phyloP scores from a whole-genome alignment of 2,888 invertebrate species.

The Poecilobothrus nobilitatus region DNA sequence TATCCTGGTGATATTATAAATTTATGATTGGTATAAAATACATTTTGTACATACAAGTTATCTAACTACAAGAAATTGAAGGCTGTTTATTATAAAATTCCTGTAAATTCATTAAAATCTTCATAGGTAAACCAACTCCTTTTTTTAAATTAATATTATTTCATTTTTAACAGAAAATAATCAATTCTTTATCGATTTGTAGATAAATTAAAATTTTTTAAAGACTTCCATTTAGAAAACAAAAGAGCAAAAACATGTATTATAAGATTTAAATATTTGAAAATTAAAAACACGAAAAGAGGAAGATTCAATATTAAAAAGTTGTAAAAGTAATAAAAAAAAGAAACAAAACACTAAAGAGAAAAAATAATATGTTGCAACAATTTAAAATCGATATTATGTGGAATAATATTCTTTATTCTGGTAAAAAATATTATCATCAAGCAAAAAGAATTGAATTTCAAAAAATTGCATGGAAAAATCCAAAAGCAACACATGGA shows the following conservation, averaged over 20 bases:
- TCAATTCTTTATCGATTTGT: neutral
- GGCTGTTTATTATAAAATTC: neutral
- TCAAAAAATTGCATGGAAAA: slow-evolving; percentile 64
- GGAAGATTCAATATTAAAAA: neutral
- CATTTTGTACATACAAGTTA: no score
- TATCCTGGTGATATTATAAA: neutral
- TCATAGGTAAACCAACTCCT: neutral
- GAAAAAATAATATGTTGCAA: slow-evolving; percentile 28
- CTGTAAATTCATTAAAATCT: neutral
- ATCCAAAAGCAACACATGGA: slow-evolving; percentile 61
- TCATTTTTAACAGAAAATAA: neutral
- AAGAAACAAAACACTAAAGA: slow-evolving; percentile 14
- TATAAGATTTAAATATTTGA: neutral
- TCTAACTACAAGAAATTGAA: neutral
- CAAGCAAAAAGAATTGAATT: slow-evolving; percentile 32
- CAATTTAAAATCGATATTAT: slow-evolving; percentile 38
- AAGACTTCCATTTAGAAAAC: neutral
- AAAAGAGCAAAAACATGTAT: neutral
- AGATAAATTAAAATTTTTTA: neutral
- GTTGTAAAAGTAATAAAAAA: neutral
- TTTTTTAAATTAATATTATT: neutral
- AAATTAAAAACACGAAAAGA: neutral
- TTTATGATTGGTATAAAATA: neutral
- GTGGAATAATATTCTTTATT: slow-evolving; percentile 36
- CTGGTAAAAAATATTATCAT: slow-evolving; percentile 35